A percentile compares a stretch with the other conserved stretches of the same genome.
Conservation (phyloP, 2,888 invertebrate genomes). For the Deilephila porcellus region DNA sequence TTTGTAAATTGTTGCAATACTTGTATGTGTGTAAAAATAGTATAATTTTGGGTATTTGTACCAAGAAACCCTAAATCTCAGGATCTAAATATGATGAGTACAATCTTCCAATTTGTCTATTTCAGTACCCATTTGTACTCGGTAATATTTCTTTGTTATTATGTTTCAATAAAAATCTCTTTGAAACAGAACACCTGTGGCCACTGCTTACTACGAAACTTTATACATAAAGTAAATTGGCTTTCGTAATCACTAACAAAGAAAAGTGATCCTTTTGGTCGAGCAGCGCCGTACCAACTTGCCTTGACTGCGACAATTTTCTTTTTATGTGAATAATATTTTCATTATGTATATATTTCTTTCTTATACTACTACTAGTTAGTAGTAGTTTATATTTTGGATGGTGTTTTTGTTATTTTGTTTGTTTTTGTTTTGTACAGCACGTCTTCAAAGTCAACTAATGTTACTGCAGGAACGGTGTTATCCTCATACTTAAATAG, state of each 20-base stretch:
- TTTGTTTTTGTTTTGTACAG: no score
- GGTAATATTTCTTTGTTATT: neutral
- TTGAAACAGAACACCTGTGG: constrained; percentile 15
- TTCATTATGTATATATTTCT: no score
- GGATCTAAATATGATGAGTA: neutral
- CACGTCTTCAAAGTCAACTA: no score
- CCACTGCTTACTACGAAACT: constrained; percentile 27
- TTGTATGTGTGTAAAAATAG: no score
- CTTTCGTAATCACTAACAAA: constrained; percentile 29
- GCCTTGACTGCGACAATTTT: neutral
- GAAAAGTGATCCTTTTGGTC: constrained; percentile 32
- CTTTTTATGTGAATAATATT: no score
- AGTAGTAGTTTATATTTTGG: no score
- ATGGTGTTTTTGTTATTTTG: no score
- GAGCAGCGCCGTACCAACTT: neutral
- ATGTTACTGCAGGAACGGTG: no score
- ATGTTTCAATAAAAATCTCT: constrained; percentile 9
- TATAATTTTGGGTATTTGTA: no score
- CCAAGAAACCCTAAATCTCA: neutral
- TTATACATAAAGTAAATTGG: constrained; percentile 28
- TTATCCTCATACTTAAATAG: no score
- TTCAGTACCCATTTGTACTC: neutral
- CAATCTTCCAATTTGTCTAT: neutral
- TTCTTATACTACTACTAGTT: no score
- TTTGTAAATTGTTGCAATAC: neutral